phyloP scores from a whole-genome alignment of 2,113 vertebrate species.

The Lanius ludovicianus region DNA sequence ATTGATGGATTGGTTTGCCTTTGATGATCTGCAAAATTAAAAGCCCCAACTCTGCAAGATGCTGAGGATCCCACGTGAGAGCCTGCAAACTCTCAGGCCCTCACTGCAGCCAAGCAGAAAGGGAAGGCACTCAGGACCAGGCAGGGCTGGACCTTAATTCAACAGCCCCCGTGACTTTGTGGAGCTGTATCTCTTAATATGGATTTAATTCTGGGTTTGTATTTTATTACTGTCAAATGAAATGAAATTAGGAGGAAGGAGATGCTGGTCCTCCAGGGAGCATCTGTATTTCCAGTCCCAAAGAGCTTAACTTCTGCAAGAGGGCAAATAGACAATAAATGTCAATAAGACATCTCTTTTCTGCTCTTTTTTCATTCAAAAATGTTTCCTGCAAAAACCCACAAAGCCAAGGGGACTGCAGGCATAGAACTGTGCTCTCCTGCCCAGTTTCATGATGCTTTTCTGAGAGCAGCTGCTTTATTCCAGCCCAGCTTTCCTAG shows the following conservation, averaged over 20 bases:
- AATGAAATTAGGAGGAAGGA: constrained; percentile 56
- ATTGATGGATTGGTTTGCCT: constrained; percentile 66
- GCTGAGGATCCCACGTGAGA: background rate
- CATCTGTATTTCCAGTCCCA: background rate
- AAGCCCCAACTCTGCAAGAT: constrained; percentile 16
- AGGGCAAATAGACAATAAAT: background rate
- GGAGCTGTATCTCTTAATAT: constrained; percentile 39
- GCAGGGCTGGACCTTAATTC: constrained; percentile 29
- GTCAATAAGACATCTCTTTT: background rate
- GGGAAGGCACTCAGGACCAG: background rate
- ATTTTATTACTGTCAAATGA: constrained; percentile 18
- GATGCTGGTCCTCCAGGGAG: background rate
- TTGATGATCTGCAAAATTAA: constrained; percentile 67
- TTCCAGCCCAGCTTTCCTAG: background rate
- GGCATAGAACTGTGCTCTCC: background rate
- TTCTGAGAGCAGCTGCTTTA: background rate
- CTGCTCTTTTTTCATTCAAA: background rate
- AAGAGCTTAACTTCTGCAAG: background rate
- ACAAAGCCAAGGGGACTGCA: background rate
- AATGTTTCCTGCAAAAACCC: background rate
- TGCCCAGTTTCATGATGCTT: background rate
- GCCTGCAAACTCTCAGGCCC: background rate
- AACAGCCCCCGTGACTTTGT: background rate
- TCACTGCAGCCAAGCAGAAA: background rate
- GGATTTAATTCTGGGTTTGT: constrained; percentile 15